phyloP scores from a whole-genome alignment of 2,888 invertebrate genomes.

The Timema cristinae region DNA sequence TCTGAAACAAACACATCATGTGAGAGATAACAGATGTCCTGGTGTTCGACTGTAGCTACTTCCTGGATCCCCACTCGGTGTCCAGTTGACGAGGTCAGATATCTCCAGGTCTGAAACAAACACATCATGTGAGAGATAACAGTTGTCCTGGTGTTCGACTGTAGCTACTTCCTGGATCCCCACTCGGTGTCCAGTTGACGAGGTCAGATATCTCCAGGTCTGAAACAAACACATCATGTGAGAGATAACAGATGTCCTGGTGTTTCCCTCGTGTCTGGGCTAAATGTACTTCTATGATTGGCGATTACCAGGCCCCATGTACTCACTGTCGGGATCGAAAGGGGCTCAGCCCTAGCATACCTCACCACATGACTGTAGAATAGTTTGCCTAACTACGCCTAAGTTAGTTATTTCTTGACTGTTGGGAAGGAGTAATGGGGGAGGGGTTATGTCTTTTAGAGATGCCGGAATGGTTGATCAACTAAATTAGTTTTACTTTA shows the following conservation, averaged over 20 bases:
- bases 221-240: constrained; percentile 40
- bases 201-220: constrained; percentile 78
- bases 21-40: constrained; percentile 85
- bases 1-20: constrained; percentile 57
- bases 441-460: no score
- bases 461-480: not conserved
- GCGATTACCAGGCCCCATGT: not conserved
- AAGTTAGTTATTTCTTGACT: no score
- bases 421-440: no score
- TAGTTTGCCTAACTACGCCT: not conserved
- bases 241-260: constrained; percentile 27
- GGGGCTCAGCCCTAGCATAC: no score
- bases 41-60: constrained; percentile 70
- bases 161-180: constrained; percentile 41
- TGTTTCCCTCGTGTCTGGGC: not conserved
- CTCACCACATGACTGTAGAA: no score
- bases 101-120: constrained; percentile 67
- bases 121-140: not conserved
- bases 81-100: constrained; percentile 74
- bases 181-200: constrained; percentile 41
- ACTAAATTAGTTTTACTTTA: no score
- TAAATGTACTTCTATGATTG: no score
- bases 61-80: constrained; percentile 58
- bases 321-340: not conserved
- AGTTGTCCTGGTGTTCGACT: constrained; percentile 27